Evolutionary conservation across 2,797 vertebrate species (phyloP).

Genomic region (Linurgus olivaceus): DNA sequence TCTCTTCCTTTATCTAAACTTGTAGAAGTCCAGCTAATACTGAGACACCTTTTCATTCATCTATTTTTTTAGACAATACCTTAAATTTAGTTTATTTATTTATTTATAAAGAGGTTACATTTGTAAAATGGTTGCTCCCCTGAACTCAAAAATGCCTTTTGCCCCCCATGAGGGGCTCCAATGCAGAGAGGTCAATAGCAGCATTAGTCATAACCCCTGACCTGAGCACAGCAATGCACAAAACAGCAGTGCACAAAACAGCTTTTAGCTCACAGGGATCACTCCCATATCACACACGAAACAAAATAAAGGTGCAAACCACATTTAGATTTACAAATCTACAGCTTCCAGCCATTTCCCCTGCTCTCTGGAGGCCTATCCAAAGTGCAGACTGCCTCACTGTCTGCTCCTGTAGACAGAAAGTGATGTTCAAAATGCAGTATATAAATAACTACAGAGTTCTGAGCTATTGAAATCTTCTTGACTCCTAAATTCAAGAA

Average conservation of each 20-base stretch:
- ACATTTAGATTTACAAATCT: neutral
- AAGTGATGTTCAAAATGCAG: neutral
- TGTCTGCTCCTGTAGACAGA: neutral
- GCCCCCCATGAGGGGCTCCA: fast-evolving
- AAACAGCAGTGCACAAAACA: neutral
- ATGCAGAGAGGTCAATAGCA: neutral
- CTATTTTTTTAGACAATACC: neutral
- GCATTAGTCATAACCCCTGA: neutral
- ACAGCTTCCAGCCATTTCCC: neutral
- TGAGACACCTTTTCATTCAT: neutral
- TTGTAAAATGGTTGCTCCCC: neutral
- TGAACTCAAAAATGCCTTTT: neutral
- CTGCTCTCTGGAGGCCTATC: neutral
- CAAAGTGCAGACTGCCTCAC: neutral
- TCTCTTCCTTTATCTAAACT: neutral
- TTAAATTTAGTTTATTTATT: neutral
- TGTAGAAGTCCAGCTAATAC: neutral
- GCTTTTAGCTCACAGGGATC: neutral
- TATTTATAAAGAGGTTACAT: neutral
- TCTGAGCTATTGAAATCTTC: neutral
- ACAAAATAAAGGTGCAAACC: neutral
- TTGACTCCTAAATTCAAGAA: neutral
- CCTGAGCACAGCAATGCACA: neutral
- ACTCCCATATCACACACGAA: neutral
- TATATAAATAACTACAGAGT: neutral